phyloP scores from a whole-genome alignment of 2,113 vertebrate species.

The Zosterops hypoxanthus region DNA sequence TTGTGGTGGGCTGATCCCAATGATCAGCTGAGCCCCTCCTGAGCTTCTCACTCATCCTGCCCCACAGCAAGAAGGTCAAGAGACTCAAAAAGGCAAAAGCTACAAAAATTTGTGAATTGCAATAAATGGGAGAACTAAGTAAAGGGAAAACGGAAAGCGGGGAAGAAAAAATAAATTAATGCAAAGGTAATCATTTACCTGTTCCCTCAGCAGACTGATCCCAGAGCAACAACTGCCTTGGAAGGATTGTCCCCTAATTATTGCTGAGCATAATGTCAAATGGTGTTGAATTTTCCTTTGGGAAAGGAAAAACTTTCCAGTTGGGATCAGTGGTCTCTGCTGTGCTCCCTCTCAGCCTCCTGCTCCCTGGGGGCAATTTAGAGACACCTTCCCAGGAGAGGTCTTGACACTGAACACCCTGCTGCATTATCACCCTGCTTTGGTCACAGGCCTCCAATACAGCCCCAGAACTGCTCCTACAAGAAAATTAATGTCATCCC shows the following conservation, averaged over 20 bases:
- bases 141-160: fast-evolving
- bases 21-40: background rate
- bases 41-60: background rate
- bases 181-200: background rate
- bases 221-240: background rate
- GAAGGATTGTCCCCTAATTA: background rate
- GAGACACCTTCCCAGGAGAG: too few species aligned
- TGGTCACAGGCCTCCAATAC: background rate
- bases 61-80: background rate
- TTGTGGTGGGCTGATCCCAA: background rate
- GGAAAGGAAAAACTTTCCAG: background rate
- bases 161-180: too few species aligned
- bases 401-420: background rate
- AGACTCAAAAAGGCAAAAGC: background rate
- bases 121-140: background rate
- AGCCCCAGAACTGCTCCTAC: fast-evolving
- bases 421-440: background rate
- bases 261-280: background rate
- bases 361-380: background rate
- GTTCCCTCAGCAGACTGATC: background rate
- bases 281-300: background rate
- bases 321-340: background rate
- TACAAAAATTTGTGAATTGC: background rate
- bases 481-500: background rate
- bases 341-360: background rate